Evolutionary conservation across 2,113 vertebrate genomes (phyloP), one percentile per base, ranked within the genome.

Genomic region (Poeciliopsis prolifica): DNA sequence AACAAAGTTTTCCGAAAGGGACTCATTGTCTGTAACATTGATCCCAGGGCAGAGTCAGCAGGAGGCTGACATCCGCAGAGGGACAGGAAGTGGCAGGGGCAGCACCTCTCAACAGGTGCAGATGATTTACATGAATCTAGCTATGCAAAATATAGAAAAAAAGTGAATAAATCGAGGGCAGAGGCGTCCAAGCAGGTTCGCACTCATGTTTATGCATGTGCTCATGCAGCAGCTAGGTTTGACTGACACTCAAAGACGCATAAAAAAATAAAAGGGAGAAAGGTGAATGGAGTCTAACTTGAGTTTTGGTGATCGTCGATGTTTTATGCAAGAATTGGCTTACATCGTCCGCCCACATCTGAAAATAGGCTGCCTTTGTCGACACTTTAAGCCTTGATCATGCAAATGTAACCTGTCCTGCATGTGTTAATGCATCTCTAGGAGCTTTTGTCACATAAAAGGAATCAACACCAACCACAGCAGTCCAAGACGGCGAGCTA

Each of bases 171-270:
- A 83, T 81, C 44, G 70, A 81, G 75, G 80, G 79, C 77, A 80
- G 30, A 61, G 26, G 65, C 51, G 84, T 91, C 83, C 86, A 89
- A 85, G 80, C 69, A 26, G 14, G 8, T 29, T 63, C 51, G 61
- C 40, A 65, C 88, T 92, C 88, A 93, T 93, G 88, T 88, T 89
- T 93, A 92, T 93, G 81, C 26, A 92, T 88, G 60, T 1, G 17
- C n/a, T 29, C 51, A 78, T 70, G 35, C 66, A 78, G 72, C 30
- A 66, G 80, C 65, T 82, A 40, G 1, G 6, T 48, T 65, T 82
- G 71, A 83, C 80, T 60, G 81, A 79, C 68, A 65, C 79, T 72
- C 63, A 89, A 89, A 89, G 86, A 82, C 65, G 0, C 19, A 22
- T 2, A 2, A 61, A 79, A 37, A 3, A 37, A 37, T 2, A 37